A percentile compares a stretch with the other conserved stretches of the same genome.
Evolutionary conservation across 2,888 invertebrate species (phyloP).

Genomic region (Chesias legatella): DNA sequence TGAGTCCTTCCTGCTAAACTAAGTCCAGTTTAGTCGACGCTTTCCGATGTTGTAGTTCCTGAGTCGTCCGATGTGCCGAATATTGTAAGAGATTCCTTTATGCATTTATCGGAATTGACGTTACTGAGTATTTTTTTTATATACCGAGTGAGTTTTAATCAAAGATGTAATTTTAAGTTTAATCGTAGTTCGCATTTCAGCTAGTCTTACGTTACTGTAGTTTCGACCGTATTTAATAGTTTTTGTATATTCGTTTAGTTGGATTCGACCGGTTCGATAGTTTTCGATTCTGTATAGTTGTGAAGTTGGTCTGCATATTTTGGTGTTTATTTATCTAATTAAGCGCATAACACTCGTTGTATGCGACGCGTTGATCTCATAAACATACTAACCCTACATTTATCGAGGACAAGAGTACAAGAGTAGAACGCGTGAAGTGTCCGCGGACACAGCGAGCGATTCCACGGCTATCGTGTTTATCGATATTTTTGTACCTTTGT

Average conservation of each 20-base stretch:
- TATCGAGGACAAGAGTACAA: constrained; percentile 77
- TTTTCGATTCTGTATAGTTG: constrained; percentile 63
- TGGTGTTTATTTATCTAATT: constrained; percentile 66
- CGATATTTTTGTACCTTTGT: constrained; percentile 76
- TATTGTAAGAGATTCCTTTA: constrained; percentile 46
- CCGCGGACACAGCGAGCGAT: constrained; percentile 32
- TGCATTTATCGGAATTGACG: constrained; percentile 71
- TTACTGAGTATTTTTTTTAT: constrained; percentile 64
- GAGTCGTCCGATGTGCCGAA: constrained; percentile 47
- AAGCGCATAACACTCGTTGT: constrained; percentile 63
- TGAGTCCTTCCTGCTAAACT: constrained; percentile 18
- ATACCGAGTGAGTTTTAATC: constrained; percentile 77
- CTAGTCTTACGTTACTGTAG: constrained; percentile 78
- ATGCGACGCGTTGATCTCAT: constrained; percentile 78
- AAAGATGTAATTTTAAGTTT: constrained; percentile 79
- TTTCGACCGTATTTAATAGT: constrained; percentile 64
- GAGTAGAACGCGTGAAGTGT: too few relatives aligned
- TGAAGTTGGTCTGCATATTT: constrained; percentile 74
- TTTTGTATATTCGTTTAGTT: constrained; percentile 69
- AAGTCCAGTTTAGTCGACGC: constrained; percentile 41
- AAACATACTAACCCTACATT: constrained; percentile 62
- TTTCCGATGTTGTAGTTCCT: constrained; percentile 70
- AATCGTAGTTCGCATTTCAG: constrained; percentile 75
- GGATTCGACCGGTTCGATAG: constrained; percentile 51
- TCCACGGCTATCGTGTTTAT: constrained; percentile 56